These are phyloP conservation scores for Whitmania pigra DNA, from an alignment of 1,140 invertebrate species.

Conservation along the genomic window DNA sequence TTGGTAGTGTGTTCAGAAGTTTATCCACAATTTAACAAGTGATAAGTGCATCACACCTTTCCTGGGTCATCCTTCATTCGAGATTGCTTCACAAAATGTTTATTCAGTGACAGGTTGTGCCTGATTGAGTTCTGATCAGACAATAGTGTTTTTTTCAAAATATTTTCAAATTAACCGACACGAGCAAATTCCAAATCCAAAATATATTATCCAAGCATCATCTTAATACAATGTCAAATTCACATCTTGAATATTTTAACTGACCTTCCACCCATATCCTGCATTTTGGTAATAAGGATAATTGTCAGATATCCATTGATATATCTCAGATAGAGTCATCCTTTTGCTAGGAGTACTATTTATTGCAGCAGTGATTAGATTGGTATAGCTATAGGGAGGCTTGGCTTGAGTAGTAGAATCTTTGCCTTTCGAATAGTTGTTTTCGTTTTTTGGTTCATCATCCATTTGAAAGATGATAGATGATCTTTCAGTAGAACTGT, in stretches of 20 bases:
- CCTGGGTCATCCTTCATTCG: slow-evolving; percentile 41
- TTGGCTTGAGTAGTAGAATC: slow-evolving; percentile 38
- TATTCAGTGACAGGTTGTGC: slow-evolving; percentile 42
- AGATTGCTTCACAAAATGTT: slow-evolving; percentile 49
- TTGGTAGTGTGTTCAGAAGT: not conserved
- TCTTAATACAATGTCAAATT: not conserved
- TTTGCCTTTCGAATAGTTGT: slow-evolving; percentile 35
- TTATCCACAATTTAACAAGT: not conserved
- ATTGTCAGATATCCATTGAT: slow-evolving; percentile 46
- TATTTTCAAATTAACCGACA: not conserved
- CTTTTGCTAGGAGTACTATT: slow-evolving; percentile 52
- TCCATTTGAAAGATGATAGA: slow-evolving; percentile 26
- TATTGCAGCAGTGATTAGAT: slow-evolving; percentile 58
- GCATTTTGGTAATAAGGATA: slow-evolving; percentile 54
- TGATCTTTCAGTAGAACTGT: slow-evolving; percentile 25
- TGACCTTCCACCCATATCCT: slow-evolving; percentile 60
- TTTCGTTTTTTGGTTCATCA: slow-evolving; percentile 31
- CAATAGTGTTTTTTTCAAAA: not conserved
- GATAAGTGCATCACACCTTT: slow-evolving; percentile 12
- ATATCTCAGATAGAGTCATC: slow-evolving; percentile 48
- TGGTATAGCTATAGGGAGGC: slow-evolving; percentile 56
- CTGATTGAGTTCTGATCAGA: slow-evolving; percentile 39
- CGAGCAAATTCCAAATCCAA: not conserved
- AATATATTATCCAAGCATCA: too few species aligned
- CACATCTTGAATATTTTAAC: slow-evolving; percentile 16